Evolutionary conservation across 2,888 invertebrate genomes (phyloP).

Genomic region (Elmis aenea): DNA sequence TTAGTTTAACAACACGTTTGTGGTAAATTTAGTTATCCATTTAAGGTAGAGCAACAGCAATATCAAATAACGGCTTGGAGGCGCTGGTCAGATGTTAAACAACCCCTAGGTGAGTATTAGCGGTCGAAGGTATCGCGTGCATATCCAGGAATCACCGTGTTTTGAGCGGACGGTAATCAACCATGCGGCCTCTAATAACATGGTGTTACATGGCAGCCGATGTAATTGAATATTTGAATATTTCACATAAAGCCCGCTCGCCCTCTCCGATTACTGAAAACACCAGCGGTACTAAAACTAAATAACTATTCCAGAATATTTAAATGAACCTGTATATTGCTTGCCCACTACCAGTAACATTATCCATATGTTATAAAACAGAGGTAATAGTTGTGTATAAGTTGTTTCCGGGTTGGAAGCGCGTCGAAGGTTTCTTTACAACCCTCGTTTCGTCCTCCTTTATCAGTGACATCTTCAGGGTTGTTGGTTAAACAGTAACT

Average conservation of each 20-base stretch:
- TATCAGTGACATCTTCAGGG: too few species aligned
- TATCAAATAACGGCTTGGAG: not conserved
- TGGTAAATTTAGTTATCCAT: not conserved
- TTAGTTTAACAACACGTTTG: not conserved
- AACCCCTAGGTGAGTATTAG: not conserved
- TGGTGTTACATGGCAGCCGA: slow-evolving; percentile 19
- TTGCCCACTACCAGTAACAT: too few species aligned
- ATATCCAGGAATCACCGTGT: slow-evolving; percentile 14
- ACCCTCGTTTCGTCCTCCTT: too few species aligned
- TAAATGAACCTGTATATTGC: too few species aligned
- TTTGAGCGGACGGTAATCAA: slow-evolving; percentile 20
- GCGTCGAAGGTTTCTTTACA: too few species aligned
- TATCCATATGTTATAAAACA: too few species aligned
- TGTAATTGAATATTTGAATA: slow-evolving; percentile 26
- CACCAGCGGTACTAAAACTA: too few species aligned
- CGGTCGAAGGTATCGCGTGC: slow-evolving; percentile 15
- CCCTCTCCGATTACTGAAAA: slow-evolving; percentile 4
- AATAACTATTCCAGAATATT: too few species aligned
- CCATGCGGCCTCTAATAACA: slow-evolving; percentile 19
- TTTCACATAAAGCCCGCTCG: slow-evolving; percentile 13
- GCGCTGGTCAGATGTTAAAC: not conserved
- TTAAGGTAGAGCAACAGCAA: not conserved
- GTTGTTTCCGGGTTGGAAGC: too few species aligned
- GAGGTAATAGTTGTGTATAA: too few species aligned
- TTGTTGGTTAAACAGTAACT: too few species aligned